Base-by-base conservation (phyloP, 2,113 vertebrate genomes). In the Diphyllodes magnificus region DNA sequence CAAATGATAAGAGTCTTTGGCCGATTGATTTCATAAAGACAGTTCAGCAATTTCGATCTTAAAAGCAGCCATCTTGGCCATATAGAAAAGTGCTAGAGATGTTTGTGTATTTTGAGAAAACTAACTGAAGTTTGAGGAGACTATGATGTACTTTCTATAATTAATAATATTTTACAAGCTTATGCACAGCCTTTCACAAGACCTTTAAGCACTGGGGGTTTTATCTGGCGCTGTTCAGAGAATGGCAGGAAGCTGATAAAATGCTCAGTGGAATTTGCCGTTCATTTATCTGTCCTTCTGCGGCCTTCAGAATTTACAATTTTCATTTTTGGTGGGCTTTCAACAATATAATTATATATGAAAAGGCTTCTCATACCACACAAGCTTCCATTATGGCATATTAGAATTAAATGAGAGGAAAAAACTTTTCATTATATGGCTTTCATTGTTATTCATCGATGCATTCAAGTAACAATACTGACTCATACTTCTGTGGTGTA, bases 271-370 rank as follows among this genome's bases (percentile, higher is more conserved):
- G 97, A 97, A 96, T 97, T 97, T 95, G 56, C 69, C 51, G 73
- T 97, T 97, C 96, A 95, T 97, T 98, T 97, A 97, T 98, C 95
- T 97, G 97, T 97, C 97, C 96, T 98, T 98, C 93, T 66, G 40
- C 54, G 93, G 97, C 97, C 96, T 98, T 97, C 97, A 95, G 95
- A 97, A 95, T 96, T 97, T 95, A 84, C 42, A 92, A 60, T 88
- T 95, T 96, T 94, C 91, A 79, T 95, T 95, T 90, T 72, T 16
- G 90, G 76, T 88, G 92, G 76, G 86, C 66, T 96, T 96, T 97
- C 92, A 95, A 90, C 93, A 87, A 95, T 97, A 97, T 96, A 98
- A 97, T 97, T 97, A 96, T 89, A 94, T 96, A 86, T 93, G 90
- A 98, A 98, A 97, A 96, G 83, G 68, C 79, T 97, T 96, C 95